A percentile compares a stretch with the other conserved stretches of the same genome.
Evolutionary conservation across 2,113 vertebrate species (phyloP).

Genomic region (Gadus macrocephalus): DNA sequence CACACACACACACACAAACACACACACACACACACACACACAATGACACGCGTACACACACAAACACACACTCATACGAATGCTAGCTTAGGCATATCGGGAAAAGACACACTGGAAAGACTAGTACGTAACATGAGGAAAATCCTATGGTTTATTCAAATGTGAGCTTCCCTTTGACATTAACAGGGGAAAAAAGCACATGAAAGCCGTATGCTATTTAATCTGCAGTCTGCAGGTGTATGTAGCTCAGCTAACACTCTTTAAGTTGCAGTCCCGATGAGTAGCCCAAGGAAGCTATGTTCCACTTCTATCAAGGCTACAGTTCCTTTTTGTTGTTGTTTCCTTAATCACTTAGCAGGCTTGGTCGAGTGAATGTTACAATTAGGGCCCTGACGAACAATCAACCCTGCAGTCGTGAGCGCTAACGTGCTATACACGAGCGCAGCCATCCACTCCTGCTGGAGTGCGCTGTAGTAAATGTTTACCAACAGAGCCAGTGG

Average conservation of each 20-base stretch:
- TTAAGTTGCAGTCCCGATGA: slow-evolving; percentile 39
- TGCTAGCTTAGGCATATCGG: slow-evolving; percentile 9
- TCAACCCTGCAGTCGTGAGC: slow-evolving; percentile 15
- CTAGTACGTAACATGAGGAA: background rate
- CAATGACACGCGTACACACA: slow-evolving; percentile 1
- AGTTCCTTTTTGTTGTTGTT: too few species aligned
- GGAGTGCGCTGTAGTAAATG: too few species aligned
- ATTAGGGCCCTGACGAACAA: slow-evolving; percentile 49
- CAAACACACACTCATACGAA: background rate
- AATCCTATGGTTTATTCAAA: slow-evolving; percentile 26
- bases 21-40: slow-evolving; percentile 3
- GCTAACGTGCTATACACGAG: too few species aligned
- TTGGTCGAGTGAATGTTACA: slow-evolving; percentile 55
- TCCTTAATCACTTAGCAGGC: slow-evolving; percentile 62
- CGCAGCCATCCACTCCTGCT: too few species aligned
- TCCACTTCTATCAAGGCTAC: slow-evolving; percentile 39
- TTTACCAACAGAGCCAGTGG: too few species aligned
- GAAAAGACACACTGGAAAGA: background rate
- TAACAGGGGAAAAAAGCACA: slow-evolving; percentile 14
- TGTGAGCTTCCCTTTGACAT: slow-evolving; percentile 31
- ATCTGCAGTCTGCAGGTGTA: slow-evolving; percentile 29
- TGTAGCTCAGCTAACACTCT: background rate
- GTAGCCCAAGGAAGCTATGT: slow-evolving; percentile 46
- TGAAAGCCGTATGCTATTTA: slow-evolving; percentile 39
- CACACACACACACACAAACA: slow-evolving; percentile 1